Percentiles rank a stretch among this genome's conserved stretches.
Conservation (phyloP, 2,888 invertebrate genomes). For the Cephalotes varians region DNA sequence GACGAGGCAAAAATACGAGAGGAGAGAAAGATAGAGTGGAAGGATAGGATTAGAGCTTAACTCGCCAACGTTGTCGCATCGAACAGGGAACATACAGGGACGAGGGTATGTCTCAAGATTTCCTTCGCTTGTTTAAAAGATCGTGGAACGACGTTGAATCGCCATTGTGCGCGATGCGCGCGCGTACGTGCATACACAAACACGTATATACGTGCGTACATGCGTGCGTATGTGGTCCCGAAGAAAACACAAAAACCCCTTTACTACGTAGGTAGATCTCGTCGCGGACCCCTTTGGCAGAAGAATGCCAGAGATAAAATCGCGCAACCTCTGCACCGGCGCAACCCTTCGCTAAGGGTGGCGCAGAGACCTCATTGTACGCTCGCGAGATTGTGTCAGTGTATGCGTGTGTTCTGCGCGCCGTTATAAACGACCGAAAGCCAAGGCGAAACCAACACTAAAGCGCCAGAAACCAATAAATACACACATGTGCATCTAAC, state of each 20-base stretch:
- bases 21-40: conserved; percentile 19
- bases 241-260: conserved; percentile 48
- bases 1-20: conserved; percentile 39
- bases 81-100: not conserved
- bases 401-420: not conserved
- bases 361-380: conserved; percentile 49
- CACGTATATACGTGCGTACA: not conserved
- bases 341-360: conserved; percentile 61
- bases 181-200: not conserved
- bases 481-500: conserved; percentile 18
- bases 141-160: conserved; percentile 63
- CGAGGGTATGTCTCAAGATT: conserved; percentile 73
- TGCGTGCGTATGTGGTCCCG: not conserved
- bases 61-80: conserved; percentile 75
- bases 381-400: not conserved
- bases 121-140: conserved; percentile 68
- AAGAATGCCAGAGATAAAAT: conserved; percentile 80
- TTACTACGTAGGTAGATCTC: conserved; percentile 48
- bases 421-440: conserved; percentile 38
- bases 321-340: conserved; percentile 73
- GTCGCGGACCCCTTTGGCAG: conserved; percentile 68
- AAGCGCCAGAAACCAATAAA: conserved; percentile 19
- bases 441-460: conserved; percentile 20
- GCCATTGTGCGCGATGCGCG: conserved; percentile 39
- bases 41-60: conserved; percentile 73